Conservation (phyloP, 1,140 invertebrate genomes). For the Colletes latitarsis region DNA sequence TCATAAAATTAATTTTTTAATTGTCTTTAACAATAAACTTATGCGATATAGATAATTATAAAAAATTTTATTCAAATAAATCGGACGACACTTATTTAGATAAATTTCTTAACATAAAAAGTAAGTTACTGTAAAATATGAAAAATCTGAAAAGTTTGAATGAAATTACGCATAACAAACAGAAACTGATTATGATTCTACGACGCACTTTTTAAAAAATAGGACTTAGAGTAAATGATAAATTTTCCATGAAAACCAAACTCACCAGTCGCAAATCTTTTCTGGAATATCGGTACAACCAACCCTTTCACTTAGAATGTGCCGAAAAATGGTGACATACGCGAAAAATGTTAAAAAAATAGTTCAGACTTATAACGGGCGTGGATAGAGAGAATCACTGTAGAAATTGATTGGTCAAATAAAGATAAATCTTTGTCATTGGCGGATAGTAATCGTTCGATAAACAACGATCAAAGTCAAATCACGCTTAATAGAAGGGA, state of each 20-base stretch:
- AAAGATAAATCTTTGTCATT: too few species aligned
- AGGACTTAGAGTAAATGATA: background rate
- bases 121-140: background rate
- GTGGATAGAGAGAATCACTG: background rate
- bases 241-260: background rate
- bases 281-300: background rate
- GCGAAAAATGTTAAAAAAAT: constrained; percentile 1
- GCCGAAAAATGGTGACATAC: background rate
- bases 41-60: too few species aligned
- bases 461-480: background rate
- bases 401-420: background rate
- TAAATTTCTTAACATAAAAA: background rate
- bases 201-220: background rate
- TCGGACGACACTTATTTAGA: background rate
- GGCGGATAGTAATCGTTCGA: background rate
- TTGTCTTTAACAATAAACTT: background rate
- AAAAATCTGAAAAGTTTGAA: background rate
- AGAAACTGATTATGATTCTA: background rate
- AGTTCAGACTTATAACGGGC: background rate
- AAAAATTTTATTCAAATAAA: background rate
- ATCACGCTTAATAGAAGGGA: background rate
- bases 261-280: constrained; percentile 19
- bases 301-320: background rate
- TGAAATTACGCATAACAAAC: background rate
- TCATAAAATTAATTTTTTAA: background rate